Conservation (phyloP, 2,888 invertebrate species). For the Cabera pusaria region DNA sequence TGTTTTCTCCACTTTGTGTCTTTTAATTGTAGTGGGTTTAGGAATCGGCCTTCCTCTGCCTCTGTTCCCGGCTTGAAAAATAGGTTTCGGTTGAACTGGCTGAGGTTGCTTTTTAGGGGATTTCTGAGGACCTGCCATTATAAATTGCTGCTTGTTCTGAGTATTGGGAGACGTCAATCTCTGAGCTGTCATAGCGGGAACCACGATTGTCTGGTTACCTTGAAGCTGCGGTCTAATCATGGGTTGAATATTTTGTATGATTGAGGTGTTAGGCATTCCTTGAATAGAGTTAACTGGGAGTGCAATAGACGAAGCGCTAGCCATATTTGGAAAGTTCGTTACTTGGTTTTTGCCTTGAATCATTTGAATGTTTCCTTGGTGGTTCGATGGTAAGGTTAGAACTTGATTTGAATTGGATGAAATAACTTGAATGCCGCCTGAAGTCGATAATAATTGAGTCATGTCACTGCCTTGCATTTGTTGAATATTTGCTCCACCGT, state of each 20-base stretch:
- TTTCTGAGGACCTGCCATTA: slow-evolving; percentile 71
- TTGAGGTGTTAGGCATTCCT: slow-evolving; percentile 71
- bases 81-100: slow-evolving; percentile 75
- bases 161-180: slow-evolving; percentile 69
- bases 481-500: slow-evolving; percentile 65
- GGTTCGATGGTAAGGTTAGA: slow-evolving; percentile 71
- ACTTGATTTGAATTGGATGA: slow-evolving; percentile 80
- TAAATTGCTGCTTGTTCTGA: slow-evolving; percentile 73
- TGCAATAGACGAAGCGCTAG: slow-evolving; percentile 76
- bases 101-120: slow-evolving; percentile 76
- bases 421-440: slow-evolving; percentile 78
- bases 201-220: slow-evolving; percentile 73
- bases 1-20: slow-evolving; percentile 77
- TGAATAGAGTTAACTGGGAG: slow-evolving; percentile 77
- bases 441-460: slow-evolving; percentile 69
- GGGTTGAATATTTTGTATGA: slow-evolving; percentile 78
- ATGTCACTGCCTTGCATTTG: slow-evolving; percentile 74
- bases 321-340: slow-evolving; percentile 74
- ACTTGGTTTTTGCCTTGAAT: slow-evolving; percentile 76
- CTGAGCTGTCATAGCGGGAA: slow-evolving; percentile 74
- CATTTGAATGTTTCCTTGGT: slow-evolving; percentile 63
- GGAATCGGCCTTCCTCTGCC: slow-evolving; percentile 73
- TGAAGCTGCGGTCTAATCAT: slow-evolving; percentile 77
- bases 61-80: slow-evolving; percentile 71
- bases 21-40: slow-evolving; percentile 73